Evolutionary conservation across 2,797 vertebrate species (phyloP).

Genomic region (Tympanoctomys barrerae): DNA sequence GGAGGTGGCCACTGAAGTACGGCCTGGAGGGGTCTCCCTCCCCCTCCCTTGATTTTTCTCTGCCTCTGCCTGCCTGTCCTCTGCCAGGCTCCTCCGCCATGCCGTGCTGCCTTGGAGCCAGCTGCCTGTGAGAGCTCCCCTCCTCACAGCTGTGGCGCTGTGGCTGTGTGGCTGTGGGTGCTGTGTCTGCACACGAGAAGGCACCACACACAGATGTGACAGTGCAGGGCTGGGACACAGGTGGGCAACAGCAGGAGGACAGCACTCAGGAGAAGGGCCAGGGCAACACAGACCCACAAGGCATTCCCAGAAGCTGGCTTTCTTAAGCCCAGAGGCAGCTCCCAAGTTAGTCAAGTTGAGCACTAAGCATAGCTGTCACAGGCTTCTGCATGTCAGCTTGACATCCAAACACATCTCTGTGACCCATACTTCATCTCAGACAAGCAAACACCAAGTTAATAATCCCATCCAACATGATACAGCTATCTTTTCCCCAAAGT

Average conservation of each 20-base stretch:
- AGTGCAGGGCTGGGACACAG: neutral
- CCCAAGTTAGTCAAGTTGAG: neutral
- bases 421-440: neutral
- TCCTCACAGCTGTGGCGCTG: neutral
- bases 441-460: neutral
- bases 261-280: neutral
- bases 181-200: neutral
- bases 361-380: neutral
- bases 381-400: neutral
- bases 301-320: neutral
- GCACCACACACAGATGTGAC: neutral
- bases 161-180: neutral
- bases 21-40: neutral
- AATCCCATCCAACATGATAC: neutral
- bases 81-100: neutral
- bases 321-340: neutral
- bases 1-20: neutral
- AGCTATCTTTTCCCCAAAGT: neutral
- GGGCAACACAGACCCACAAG: neutral
- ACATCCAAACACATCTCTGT: neutral
- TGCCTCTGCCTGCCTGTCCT: neutral
- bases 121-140: neutral
- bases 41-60: neutral
- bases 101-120: neutral
- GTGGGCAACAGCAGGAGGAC: neutral